phyloP scores from a whole-genome alignment of 2,888 invertebrate species.

The Drosophila yooni region DNA sequence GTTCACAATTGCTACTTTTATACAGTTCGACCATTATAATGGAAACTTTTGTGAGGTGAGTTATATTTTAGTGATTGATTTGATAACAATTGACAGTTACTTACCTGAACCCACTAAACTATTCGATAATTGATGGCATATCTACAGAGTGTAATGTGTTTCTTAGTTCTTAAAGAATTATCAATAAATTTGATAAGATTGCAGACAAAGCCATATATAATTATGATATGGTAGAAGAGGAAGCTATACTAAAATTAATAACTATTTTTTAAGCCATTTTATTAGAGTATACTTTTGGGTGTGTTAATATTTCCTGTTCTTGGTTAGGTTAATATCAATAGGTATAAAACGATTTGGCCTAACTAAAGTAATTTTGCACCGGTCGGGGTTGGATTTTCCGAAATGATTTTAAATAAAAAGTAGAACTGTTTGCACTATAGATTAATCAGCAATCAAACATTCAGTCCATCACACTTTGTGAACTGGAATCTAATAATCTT shows the following conservation, averaged over 20 bases:
- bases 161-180: background rate
- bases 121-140: background rate
- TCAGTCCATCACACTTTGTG: background rate
- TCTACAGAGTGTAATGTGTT: background rate
- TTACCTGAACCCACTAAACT: background rate
- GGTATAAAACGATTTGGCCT: background rate
- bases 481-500: background rate
- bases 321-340: background rate
- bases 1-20: conserved; percentile 1
- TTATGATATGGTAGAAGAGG: background rate
- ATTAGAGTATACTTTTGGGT: conserved; percentile 51
- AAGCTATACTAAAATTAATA: background rate
- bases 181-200: conserved; percentile 31
- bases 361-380: background rate
- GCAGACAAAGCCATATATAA: background rate
- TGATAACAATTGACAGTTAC: background rate
- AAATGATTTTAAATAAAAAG: background rate
- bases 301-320: background rate
- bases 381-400: background rate
- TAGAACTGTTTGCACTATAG: background rate
- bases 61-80: background rate
- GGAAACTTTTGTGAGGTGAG: background rate
- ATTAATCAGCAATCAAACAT: background rate
- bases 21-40: background rate
- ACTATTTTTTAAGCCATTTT: background rate